Conservation (phyloP, 2,888 invertebrate genomes). For the Leptinotarsa juncta region DNA sequence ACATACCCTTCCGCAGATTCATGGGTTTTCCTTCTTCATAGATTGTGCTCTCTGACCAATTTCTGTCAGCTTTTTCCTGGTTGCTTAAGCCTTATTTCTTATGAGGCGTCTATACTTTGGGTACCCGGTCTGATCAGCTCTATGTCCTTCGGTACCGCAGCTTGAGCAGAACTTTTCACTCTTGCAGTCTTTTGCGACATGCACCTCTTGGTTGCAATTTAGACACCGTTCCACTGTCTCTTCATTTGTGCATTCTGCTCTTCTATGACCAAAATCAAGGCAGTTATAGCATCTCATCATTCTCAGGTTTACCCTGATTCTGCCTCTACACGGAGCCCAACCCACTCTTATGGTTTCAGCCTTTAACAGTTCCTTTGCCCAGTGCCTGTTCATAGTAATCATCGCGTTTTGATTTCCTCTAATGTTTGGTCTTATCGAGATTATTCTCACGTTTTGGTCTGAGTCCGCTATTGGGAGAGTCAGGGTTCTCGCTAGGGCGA, state of each 20-base stretch:
- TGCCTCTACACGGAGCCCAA: neutral
- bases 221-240: neutral
- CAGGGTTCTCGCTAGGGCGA: neutral
- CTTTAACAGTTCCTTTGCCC: neutral
- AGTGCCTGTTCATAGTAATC: neutral
- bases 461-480: neutral
- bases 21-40: neutral
- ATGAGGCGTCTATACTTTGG: conserved; percentile 1
- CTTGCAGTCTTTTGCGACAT: neutral
- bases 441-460: neutral
- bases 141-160: neutral
- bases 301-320: neutral
- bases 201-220: neutral
- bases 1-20: neutral
- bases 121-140: neutral
- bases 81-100: neutral
- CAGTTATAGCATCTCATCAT: conserved; percentile 10
- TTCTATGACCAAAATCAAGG: conserved; percentile 9
- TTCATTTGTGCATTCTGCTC: neutral
- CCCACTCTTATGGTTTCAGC: conserved; percentile 1
- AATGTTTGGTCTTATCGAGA: neutral
- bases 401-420: conserved; percentile 6
- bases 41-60: neutral
- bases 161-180: neutral
- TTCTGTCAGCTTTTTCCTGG: neutral